Evolutionary conservation across 2,888 invertebrate genomes (phyloP).

Genomic region (Azorinus chamasolen): DNA sequence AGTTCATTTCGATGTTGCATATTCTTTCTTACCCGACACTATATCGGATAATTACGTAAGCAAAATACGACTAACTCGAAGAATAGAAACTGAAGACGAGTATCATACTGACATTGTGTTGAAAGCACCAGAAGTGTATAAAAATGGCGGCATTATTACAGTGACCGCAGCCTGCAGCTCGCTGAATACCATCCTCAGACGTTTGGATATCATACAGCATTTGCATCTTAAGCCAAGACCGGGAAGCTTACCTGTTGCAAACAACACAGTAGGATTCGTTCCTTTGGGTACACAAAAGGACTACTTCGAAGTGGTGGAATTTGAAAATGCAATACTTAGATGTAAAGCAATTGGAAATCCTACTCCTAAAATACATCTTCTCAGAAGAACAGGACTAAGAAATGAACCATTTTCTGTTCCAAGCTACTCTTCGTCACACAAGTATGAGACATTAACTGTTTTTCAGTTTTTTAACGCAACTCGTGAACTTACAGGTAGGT

Average conservation of each 20-base stretch:
- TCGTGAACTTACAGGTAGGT: slow-evolving; percentile 13
- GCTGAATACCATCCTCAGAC: slow-evolving; percentile 16
- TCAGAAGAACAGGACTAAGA: slow-evolving; percentile 2
- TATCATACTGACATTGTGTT: slow-evolving; percentile 43
- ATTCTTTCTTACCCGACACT: slow-evolving; percentile 53
- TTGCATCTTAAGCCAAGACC: slow-evolving; percentile 25
- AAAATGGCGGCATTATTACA: slow-evolving; percentile 32
- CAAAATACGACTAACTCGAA: slow-evolving; percentile 12
- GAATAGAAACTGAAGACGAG: slow-evolving; percentile 10
- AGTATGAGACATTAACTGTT: slow-evolving; percentile 28
- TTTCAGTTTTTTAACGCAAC: slow-evolving; percentile 47
- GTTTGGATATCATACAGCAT: slow-evolving; percentile 43
- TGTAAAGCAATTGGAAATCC: slow-evolving; percentile 49
- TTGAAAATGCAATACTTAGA: slow-evolving; percentile 17
- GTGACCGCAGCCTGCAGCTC: slow-evolving; percentile 33
- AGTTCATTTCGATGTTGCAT: slow-evolving; percentile 15
- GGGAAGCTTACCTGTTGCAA: slow-evolving; percentile 13
- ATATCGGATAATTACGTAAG: slow-evolving; percentile 5
- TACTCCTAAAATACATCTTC: slow-evolving; percentile 20
- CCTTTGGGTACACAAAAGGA: neutral
- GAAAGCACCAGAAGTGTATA: slow-evolving; percentile 16
- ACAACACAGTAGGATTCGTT: slow-evolving; percentile 14
- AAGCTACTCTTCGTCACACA: slow-evolving; percentile 27
- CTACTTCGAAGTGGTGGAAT: slow-evolving; percentile 4
- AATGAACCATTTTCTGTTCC: slow-evolving; percentile 14